These are phyloP conservation scores for Drosophila nasuta DNA, from an alignment of 1,140 invertebrate genomes.

Conservation along the genomic window DNA sequence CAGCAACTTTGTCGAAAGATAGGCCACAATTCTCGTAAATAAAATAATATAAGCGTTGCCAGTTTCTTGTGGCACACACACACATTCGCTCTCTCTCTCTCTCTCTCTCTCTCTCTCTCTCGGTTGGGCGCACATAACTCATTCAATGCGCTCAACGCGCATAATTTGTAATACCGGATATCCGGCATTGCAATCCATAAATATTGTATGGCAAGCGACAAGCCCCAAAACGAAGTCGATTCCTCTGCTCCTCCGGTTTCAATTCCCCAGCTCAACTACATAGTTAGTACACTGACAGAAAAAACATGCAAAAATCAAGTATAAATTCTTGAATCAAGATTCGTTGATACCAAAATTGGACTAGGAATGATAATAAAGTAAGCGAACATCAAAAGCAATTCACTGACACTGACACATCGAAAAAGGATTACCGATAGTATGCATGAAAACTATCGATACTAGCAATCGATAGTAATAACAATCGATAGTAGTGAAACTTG, in stretches of 20 bases:
- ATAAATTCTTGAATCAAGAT: too few species aligned
- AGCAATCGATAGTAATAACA: too few species aligned
- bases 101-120: background rate
- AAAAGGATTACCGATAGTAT: too few species aligned
- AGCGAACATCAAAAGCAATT: too few species aligned
- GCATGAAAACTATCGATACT: too few species aligned
- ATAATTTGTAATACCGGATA: conserved; percentile 53
- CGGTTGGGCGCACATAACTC: conserved; percentile 26
- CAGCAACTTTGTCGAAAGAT: background rate
- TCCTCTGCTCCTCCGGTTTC: too few species aligned
- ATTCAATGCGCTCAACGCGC: conserved; percentile 45
- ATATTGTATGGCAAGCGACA: conserved; percentile 34
- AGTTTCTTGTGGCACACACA: conserved; percentile 11
- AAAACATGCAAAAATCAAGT: too few species aligned
- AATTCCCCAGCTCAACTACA: background rate
- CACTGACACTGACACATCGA: too few species aligned
- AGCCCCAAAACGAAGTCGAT: background rate
- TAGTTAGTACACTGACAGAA: too few species aligned
- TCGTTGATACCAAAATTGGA: too few species aligned
- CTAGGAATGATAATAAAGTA: too few species aligned
- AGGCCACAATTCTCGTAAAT: conserved; percentile 21
- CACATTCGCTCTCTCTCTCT: background rate
- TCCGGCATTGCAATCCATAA: conserved; percentile 51
- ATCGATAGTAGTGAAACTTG: too few species aligned
- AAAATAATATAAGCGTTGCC: conserved; percentile 15